Evolutionary conservation across 2,113 vertebrate species (phyloP).

Genomic region (Microtus oregoni): DNA sequence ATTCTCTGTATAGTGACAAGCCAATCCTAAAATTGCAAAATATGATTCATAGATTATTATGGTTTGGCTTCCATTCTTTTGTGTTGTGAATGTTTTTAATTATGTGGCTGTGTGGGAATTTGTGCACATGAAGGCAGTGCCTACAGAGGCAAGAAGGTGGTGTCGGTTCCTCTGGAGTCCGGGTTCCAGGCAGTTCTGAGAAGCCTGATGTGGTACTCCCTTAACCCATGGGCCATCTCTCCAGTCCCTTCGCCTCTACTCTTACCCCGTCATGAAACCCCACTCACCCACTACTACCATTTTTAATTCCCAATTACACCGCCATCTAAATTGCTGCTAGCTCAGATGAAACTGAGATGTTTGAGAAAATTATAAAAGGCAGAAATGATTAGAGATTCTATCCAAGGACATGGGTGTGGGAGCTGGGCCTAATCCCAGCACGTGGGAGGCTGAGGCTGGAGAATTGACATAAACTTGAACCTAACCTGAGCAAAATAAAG

Average conservation of each 20-base stretch:
- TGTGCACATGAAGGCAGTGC: background rate
- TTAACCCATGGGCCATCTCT: background rate
- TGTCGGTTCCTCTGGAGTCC: background rate
- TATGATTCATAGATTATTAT: background rate
- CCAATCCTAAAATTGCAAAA: slow-evolving; percentile 3
- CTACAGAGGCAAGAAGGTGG: background rate
- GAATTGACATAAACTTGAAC: background rate
- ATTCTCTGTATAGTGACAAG: background rate
- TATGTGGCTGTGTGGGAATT: background rate
- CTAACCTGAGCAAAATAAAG: background rate
- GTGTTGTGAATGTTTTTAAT: background rate
- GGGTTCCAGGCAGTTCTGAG: background rate
- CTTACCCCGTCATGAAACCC: slow-evolving; percentile 4
- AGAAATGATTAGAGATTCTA: background rate
- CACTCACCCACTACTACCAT: background rate
- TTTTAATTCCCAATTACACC: background rate
- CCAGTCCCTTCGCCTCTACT: background rate
- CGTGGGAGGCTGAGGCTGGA: background rate
- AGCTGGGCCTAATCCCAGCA: background rate
- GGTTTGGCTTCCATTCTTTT: background rate
- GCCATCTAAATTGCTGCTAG: background rate
- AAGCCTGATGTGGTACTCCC: background rate
- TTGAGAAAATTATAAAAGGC: background rate
- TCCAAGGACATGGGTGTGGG: background rate
- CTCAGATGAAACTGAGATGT: background rate